A percentile compares a stretch with the other conserved stretches of the same genome.
These are phyloP conservation scores for Baryphthengus martii DNA, from an alignment of 2,113 vertebrate genomes.

Conservation along the genomic window DNA sequence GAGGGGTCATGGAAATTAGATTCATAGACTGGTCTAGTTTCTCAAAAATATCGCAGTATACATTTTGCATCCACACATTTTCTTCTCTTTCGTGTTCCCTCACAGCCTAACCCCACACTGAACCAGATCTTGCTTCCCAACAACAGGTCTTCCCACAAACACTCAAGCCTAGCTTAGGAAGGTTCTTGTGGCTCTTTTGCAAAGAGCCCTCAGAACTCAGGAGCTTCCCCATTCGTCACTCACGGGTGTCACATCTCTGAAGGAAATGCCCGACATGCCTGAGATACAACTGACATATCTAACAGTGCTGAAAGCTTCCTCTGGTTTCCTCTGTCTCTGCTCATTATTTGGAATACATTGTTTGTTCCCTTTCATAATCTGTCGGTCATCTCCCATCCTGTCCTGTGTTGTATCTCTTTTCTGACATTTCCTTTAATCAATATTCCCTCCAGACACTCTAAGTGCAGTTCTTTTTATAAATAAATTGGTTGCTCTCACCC, in stretches of 20 bases:
- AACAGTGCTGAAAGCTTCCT: neutral
- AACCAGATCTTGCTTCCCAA: neutral
- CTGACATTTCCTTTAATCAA: slow-evolving; percentile 40
- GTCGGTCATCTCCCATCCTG: slow-evolving; percentile 24
- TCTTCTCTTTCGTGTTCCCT: neutral
- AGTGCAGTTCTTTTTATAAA: slow-evolving; percentile 30
- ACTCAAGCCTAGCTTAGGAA: neutral
- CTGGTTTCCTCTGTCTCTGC: neutral
- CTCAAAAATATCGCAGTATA: neutral
- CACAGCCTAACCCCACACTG: neutral
- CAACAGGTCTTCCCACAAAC: neutral
- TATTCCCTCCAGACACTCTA: slow-evolving; percentile 30
- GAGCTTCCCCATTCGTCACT: neutral
- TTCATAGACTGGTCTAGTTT: neutral
- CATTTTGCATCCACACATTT: neutral
- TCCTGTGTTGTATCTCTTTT: neutral
- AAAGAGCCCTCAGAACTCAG: neutral
- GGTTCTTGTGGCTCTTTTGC: neutral
- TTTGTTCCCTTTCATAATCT: slow-evolving; percentile 23
- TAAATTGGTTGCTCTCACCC: neutral
- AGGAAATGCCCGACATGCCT: neutral
- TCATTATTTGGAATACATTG: neutral
- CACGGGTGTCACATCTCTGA: neutral
- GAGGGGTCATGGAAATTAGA: neutral
- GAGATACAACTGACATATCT: neutral